A percentile compares a stretch with the other conserved stretches of the same genome.
phyloP scores from a whole-genome alignment of 37 sponge, comb jelly and placozoan species.

The Dysidea cf. avara region DNA sequence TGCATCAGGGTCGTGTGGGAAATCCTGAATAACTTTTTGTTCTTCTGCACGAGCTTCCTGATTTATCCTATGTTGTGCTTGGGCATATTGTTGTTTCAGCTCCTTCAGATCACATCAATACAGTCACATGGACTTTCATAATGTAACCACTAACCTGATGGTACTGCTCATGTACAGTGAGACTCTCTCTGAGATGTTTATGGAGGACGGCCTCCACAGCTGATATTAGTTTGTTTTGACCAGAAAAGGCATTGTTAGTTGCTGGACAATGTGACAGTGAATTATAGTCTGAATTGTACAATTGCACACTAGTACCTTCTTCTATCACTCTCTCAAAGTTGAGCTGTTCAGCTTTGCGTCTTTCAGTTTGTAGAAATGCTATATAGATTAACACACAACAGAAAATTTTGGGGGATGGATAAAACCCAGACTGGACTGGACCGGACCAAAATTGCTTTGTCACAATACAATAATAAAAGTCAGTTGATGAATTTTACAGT shows the following conservation, averaged over 20 bases:
- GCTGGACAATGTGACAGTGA: background rate
- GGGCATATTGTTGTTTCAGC: slow-evolving; percentile 41
- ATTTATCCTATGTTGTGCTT: slow-evolving; percentile 21
- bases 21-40: slow-evolving; percentile 28
- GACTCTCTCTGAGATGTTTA: slow-evolving; percentile 59
- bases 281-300: no score
- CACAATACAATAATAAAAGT: no score
- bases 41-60: slow-evolving; percentile 29
- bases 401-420: no score
- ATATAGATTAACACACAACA: no score
- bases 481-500: no score
- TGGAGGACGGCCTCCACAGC: slow-evolving; percentile 56
- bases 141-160: slow-evolving; percentile 32
- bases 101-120: slow-evolving; percentile 10
- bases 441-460: no score
- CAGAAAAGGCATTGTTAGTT: slow-evolving; percentile 23
- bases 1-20: slow-evolving; percentile 55
- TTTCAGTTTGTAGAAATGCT: slow-evolving; percentile 5
- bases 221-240: slow-evolving; percentile 12
- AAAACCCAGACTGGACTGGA: no score
- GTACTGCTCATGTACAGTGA: slow-evolving; percentile 48
- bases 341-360: background rate
- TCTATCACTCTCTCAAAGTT: slow-evolving; percentile 18
- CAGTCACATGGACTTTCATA: background rate
- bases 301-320: slow-evolving; percentile 1